Conservation (phyloP, 2,113 vertebrate genomes). For the Siniperca knerii region DNA sequence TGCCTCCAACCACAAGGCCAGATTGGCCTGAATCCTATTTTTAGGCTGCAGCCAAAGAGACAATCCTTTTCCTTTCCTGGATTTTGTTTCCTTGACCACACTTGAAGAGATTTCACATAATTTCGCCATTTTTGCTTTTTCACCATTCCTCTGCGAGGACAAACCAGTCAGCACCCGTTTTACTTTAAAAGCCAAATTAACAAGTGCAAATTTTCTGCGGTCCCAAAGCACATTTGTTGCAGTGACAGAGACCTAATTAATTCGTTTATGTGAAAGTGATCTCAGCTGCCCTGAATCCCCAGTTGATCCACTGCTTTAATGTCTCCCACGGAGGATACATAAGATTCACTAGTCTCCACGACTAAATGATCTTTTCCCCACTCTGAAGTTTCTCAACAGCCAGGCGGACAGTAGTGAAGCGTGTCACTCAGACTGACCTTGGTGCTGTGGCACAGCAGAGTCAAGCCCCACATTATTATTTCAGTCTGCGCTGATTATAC, state of each 20-base stretch:
- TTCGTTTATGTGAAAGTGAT: conserved; percentile 65
- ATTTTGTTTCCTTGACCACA: conserved; percentile 44
- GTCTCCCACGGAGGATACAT: conserved; percentile 18
- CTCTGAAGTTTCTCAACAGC: neutral
- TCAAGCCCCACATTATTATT: conserved; percentile 50
- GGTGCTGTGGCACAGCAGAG: neutral
- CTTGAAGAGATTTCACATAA: neutral
- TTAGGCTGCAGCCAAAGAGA: conserved; percentile 63
- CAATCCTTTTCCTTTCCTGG: conserved; percentile 40
- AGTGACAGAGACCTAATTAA: conserved; percentile 68
- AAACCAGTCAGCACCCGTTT: conserved; percentile 27
- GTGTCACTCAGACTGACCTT: conserved; percentile 16
- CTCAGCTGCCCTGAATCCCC: conserved; percentile 54
- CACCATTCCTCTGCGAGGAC: conserved; percentile 13
- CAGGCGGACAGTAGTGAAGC: neutral
- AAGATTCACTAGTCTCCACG: neutral
- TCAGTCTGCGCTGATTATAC: conserved; percentile 46
- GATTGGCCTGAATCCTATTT: conserved; percentile 75
- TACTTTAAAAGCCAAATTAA: conserved; percentile 52
- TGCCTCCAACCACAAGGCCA: conserved; percentile 64
- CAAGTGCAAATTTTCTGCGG: conserved; percentile 25
- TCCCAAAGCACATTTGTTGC: conserved; percentile 54
- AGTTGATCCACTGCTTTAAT: conserved; percentile 26
- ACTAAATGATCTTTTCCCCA: conserved; percentile 5
- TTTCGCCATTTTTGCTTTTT: neutral